Evolutionary conservation across 2,888 invertebrate genomes (phyloP), one percentile per base, ranked within the genome.

Genomic region (Stratiomys singularior): DNA sequence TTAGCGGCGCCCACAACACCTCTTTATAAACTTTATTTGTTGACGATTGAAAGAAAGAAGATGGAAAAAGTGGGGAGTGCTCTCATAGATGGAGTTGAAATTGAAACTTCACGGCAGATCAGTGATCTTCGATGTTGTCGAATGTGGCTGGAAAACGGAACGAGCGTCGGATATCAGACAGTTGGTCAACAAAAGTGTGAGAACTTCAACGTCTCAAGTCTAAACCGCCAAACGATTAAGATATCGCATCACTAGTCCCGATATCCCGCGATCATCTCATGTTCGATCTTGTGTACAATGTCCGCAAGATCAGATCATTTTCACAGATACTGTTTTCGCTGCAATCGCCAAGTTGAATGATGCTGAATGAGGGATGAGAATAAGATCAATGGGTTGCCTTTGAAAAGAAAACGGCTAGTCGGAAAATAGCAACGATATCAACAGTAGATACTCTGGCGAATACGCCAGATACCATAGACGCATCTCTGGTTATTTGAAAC

Each of bases 21-120:
- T 77, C 77, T 77, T 77, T 79, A 79, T 77, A 79, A 79, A 77
- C 58, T 79, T 76, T 66, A 77, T 69, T 78, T 23, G 64, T 77
- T 58, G 44, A 72, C 60, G 23, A 58, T 37, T 58, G 44, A 37
- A 21, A 37, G 58, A 30, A 28, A 30, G 21, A 60, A 60, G 23
- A 9, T 15, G 46, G n/a, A 18, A 23, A 58, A 56, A 37, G 74
- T 74, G 74, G 74, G 74, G 74, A 74, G 30, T 18, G 18, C 37
- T 37, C 23, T 13, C 21, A 25, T 47, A 23, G 30, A 23, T 28
- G 30, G 21, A 56, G 56, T 28, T 74, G 74, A 74, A 74, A 44
- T 44, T 74, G 74, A 60, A 74, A 44, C 74, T 74, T 28, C 56
- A 25, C 46, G 74, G 56, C 27, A 60, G 74, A 74, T 74, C 60